phyloP scores from a whole-genome alignment of 2,888 invertebrate genomes.

The Ornithoptera priamus region DNA sequence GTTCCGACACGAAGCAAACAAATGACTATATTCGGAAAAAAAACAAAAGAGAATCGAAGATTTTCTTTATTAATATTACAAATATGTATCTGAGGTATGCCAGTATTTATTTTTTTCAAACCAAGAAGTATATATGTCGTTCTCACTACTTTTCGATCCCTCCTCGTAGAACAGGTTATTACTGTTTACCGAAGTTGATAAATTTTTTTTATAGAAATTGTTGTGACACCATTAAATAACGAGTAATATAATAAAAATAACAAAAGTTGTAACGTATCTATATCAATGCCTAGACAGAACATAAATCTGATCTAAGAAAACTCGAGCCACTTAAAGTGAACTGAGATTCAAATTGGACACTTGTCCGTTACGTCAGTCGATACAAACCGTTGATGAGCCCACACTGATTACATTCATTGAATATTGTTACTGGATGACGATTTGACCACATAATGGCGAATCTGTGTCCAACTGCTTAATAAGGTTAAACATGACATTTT shows the following conservation, averaged over 20 bases:
- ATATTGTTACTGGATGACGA: constrained; percentile 53
- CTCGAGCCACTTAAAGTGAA: constrained; percentile 70
- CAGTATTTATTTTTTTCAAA: no score
- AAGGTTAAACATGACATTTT: constrained; percentile 53
- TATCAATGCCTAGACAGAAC: background rate
- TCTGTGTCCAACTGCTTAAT: constrained; percentile 59
- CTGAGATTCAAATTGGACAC: constrained; percentile 75
- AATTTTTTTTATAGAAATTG: no score
- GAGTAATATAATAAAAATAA: constrained; percentile 2
- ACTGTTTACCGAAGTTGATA: no score
- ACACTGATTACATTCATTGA: constrained; percentile 71
- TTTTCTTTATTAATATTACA: no score
- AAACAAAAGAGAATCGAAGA: no score
- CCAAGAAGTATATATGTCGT: no score
- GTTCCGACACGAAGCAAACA: no score
- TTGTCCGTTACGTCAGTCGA: constrained; percentile 72
- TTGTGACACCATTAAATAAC: background rate
- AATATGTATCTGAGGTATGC: no score
- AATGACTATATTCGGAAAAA: no score
- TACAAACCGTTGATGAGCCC: constrained; percentile 59
- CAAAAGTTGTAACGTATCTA: background rate
- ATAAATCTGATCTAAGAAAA: constrained; percentile 67
- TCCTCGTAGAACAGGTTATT: no score
- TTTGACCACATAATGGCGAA: constrained; percentile 65
- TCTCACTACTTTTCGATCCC: no score